Conservation (phyloP, 2,888 invertebrate genomes). For the Molorchus minor region DNA sequence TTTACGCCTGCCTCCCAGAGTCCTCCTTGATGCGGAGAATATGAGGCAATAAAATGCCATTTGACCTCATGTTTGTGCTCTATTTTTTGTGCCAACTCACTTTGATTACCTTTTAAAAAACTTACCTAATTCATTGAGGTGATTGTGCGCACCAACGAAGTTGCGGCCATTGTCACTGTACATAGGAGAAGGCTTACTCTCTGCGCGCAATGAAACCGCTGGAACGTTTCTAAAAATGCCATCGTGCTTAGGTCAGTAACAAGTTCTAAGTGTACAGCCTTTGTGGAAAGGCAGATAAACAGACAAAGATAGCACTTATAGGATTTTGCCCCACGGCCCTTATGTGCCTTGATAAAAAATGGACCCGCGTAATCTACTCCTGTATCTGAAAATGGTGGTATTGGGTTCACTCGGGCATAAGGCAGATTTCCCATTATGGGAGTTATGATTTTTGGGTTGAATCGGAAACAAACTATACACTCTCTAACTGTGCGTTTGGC, state of each 20-base stretch:
- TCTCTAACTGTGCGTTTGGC: constrained; percentile 30
- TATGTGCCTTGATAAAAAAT: constrained; percentile 29
- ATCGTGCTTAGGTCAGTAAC: constrained; percentile 37
- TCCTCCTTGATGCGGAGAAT: not conserved
- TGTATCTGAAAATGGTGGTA: constrained; percentile 28
- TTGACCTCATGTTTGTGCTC: not conserved
- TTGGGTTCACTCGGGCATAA: constrained; percentile 17
- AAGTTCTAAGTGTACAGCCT: constrained; percentile 40
- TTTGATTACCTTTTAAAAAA: not conserved
- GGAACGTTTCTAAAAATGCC: not conserved
- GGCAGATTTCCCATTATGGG: constrained; percentile 39
- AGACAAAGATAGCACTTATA: constrained; percentile 35
- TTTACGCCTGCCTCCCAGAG: not conserved
- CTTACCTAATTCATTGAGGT: not conserved
- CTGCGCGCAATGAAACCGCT: not conserved
- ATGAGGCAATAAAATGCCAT: not conserved
- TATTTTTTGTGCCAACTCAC: not conserved
- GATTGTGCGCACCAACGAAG: not conserved
- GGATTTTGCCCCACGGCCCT: constrained; percentile 23
- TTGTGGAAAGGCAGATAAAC: constrained; percentile 41
- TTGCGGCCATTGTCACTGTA: not conserved
- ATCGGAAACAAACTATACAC: constrained; percentile 38
- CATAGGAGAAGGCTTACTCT: not conserved
- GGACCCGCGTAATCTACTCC: constrained; percentile 43
- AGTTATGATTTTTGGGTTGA: constrained; percentile 27